Percentiles rank a stretch among this genome's conserved stretches.
phyloP scores from a whole-genome alignment of 1,140 invertebrate species.

The Rhizoglyphus robini region DNA sequence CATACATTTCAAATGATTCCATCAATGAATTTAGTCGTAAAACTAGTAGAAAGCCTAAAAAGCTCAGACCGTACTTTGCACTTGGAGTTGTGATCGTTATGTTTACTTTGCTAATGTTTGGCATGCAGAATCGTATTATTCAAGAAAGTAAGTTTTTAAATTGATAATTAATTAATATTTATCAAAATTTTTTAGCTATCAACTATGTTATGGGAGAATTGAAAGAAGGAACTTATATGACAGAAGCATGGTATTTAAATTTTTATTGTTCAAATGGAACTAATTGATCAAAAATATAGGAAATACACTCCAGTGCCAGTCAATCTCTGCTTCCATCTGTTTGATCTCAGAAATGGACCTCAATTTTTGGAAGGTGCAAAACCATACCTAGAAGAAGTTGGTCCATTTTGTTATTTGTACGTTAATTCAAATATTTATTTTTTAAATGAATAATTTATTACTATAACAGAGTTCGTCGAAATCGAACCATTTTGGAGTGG shows the following conservation, averaged over 20 bases:
- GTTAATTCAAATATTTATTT: not conserved
- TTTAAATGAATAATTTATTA: not conserved
- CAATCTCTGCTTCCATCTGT: not conserved
- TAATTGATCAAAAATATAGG: not conserved
- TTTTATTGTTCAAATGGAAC: not conserved
- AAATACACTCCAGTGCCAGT: not conserved
- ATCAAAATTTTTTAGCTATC: not conserved
- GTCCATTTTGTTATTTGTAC: slow-evolving; percentile 4
- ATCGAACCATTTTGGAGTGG: not conserved
- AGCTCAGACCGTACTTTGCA: too few species aligned
- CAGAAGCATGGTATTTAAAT: not conserved
- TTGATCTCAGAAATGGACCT: not conserved
- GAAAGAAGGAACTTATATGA: not conserved
- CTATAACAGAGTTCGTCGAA: not conserved
- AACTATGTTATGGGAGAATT: not conserved
- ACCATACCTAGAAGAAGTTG: not conserved
- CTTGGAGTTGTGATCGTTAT: too few species aligned
- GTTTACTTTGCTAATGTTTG: too few species aligned
- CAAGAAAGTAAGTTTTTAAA: too few species aligned
- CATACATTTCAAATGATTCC: too few species aligned
- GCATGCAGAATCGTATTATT: too few species aligned
- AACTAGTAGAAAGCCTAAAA: too few species aligned
- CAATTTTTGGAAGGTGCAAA: not conserved
- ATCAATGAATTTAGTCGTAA: too few species aligned
- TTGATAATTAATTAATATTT: not conserved